A percentile compares a stretch with the other conserved stretches of the same genome.
Conservation (phyloP, 2,113 vertebrate genomes). For the Nothocercus julius region DNA sequence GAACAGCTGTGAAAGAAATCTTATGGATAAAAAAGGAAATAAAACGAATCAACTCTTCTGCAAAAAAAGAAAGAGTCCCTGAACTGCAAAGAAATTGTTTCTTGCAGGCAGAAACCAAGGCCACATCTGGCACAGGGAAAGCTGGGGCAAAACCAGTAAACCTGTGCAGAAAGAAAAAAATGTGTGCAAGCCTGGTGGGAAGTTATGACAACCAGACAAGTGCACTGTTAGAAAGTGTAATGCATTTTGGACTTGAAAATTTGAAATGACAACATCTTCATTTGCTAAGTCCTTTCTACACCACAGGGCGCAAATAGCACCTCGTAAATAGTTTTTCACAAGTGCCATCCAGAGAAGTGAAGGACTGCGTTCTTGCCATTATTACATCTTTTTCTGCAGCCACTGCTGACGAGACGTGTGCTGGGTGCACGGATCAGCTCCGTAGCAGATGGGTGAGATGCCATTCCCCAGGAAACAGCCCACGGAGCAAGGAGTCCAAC, state of each 20-base stretch:
- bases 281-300: neutral
- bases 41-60: neutral
- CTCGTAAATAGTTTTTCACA: neutral
- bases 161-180: neutral
- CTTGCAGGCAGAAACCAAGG: neutral
- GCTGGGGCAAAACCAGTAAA: neutral
- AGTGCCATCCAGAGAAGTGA: neutral
- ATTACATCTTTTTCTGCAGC: neutral
- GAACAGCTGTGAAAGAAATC: neutral
- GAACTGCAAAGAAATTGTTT: neutral
- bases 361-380: neutral
- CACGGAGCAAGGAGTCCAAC: neutral
- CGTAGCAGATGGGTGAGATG: neutral
- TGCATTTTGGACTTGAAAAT: neutral
- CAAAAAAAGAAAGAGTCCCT: neutral
- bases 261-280: neutral
- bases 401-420: rapidly evolving
- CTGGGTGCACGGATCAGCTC: neutral
- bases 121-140: neutral
- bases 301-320: neutral
- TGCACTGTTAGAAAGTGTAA: neutral
- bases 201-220: neutral
- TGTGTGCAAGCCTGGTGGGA: neutral
- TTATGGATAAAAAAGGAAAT: neutral
- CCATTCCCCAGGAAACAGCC: neutral